Percentiles rank a stretch among this genome's conserved stretches.
These are phyloP conservation scores for Drosophila pectinifera DNA, from an alignment of 1,140 invertebrate genomes.

Conservation along the genomic window DNA sequence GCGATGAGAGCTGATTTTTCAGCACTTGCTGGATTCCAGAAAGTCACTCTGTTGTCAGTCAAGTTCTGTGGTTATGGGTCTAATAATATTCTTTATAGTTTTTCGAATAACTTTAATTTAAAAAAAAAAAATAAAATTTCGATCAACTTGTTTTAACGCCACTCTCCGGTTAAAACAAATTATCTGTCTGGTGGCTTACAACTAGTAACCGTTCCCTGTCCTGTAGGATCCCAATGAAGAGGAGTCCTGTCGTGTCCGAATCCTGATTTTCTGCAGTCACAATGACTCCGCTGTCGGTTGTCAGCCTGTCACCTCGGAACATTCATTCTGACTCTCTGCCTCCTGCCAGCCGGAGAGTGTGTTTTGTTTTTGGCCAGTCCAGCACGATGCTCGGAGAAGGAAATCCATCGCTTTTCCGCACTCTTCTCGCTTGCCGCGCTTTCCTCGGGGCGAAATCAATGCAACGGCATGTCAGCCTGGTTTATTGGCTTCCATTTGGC, in stretches of 20 bases:
- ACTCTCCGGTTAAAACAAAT: background rate
- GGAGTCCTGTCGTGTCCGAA: constrained; percentile 30
- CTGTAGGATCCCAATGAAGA: constrained; percentile 9
- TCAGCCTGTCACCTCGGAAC: constrained; percentile 52
- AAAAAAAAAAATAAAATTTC: too few relatives aligned
- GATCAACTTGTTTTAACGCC: background rate
- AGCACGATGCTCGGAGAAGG: constrained; percentile 7
- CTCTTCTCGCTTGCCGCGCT: constrained; percentile 27
- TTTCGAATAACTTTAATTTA: background rate
- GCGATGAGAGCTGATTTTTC: constrained; percentile 3
- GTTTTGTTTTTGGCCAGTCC: constrained; percentile 59
- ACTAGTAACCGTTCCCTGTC: background rate
- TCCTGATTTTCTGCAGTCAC: constrained; percentile 53
- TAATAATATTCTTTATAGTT: too few relatives aligned
- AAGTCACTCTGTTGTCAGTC: constrained; percentile 15
- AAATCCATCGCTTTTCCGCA: constrained; percentile 35
- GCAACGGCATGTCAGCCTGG: constrained; percentile 58
- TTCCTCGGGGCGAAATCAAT: constrained; percentile 58
- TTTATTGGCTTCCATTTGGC: constrained; percentile 43
- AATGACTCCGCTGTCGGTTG: constrained; percentile 32
- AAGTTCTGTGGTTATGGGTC: background rate
- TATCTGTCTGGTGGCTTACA: background rate
- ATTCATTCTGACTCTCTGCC: constrained; percentile 69
- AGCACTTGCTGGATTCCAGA: background rate
- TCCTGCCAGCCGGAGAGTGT: constrained; percentile 57